Percentiles rank a stretch among this genome's conserved stretches.
phyloP scores from a whole-genome alignment of 2,888 invertebrate genomes.

The Eristalinus aeneus region DNA sequence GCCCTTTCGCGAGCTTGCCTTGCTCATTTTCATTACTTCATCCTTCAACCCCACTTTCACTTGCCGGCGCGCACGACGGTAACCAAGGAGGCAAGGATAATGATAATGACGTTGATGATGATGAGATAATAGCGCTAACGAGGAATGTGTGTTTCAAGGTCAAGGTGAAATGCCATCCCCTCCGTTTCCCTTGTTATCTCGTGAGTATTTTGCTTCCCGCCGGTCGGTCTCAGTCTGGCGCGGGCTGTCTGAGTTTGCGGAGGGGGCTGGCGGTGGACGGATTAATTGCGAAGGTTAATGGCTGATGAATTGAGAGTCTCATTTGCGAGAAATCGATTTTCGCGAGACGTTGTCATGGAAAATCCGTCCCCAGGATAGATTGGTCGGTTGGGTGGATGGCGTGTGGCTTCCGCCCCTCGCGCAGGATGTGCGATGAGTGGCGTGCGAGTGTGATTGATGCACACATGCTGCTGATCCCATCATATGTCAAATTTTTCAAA shows the following conservation, averaged over 20 bases:
- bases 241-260: background rate
- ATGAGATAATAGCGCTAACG: conserved; percentile 70
- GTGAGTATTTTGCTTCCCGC: background rate
- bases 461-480: conserved; percentile 61
- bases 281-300: conserved; percentile 60
- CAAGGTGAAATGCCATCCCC: conserved; percentile 57
- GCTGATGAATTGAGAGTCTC: conserved; percentile 29
- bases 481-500: conserved; percentile 64
- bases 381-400: background rate
- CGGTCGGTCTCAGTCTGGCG: background rate
- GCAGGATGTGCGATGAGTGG: too few species aligned
- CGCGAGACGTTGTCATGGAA: background rate
- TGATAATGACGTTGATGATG: conserved; percentile 71
- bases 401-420: background rate
- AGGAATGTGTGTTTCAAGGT: conserved; percentile 70
- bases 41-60: conserved; percentile 68
- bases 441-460: conserved; percentile 59
- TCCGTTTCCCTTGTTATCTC: background rate
- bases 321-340: conserved; percentile 24
- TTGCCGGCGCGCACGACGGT: conserved; percentile 38
- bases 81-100: conserved; percentile 65
- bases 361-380: background rate
- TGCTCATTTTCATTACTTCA: conserved; percentile 70
- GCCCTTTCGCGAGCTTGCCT: conserved; percentile 8
- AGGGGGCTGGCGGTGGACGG: conserved; percentile 34